Evolutionary conservation across 2,113 vertebrate species (phyloP), one percentile per base, ranked within the genome.

Genomic region (Phalacrocorax aristotelis): DNA sequence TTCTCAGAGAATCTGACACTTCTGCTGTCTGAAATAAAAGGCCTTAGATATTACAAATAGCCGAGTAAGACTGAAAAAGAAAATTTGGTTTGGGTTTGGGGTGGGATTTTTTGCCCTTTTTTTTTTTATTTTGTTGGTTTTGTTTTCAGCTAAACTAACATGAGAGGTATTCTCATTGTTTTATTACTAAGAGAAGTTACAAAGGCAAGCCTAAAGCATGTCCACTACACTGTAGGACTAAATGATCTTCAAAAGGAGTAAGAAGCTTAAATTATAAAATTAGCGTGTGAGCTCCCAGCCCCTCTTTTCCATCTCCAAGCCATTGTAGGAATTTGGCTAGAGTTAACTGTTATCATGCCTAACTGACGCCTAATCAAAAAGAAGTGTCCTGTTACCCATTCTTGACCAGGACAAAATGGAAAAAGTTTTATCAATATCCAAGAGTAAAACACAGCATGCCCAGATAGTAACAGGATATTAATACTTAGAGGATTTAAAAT

Each of bases 81-180:
- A 52, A 72, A 32, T 6, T 5, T 15, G 4, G 10, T 3, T 7
- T 6, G 0, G 1, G 23, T n/a, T 61, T 2, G 52, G 19, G 17
- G 14, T 2, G 4, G 5, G 4, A 5, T 3, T 44, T 52, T 78
- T 61, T 42, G 5, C 51, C 38, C 38, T 38, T 66, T 22, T 25
- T 25, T 51, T 13, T 51, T 51, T 51, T 51, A 2, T 25, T 76
- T 80, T 15, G 15, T 55, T 75, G 15, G 6, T 20, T 68, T 55
- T 75, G 15, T 8, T 20, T 68, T 42, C 22, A 1, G 34, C 13
- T 34, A 19, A 34, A 52, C 12, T 36, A 84, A 46, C 16, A 74
- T 10, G 2, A 74, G 4, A 23, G 5, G 3, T 51, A 52, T 71
- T 86, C 26, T 68, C 36, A 51, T 29, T 38, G 6, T 9, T 85